A percentile compares a stretch with the other conserved stretches of the same genome.
phyloP scores from a whole-genome alignment of 2,888 invertebrate genomes.

The Campoplex capitator region DNA sequence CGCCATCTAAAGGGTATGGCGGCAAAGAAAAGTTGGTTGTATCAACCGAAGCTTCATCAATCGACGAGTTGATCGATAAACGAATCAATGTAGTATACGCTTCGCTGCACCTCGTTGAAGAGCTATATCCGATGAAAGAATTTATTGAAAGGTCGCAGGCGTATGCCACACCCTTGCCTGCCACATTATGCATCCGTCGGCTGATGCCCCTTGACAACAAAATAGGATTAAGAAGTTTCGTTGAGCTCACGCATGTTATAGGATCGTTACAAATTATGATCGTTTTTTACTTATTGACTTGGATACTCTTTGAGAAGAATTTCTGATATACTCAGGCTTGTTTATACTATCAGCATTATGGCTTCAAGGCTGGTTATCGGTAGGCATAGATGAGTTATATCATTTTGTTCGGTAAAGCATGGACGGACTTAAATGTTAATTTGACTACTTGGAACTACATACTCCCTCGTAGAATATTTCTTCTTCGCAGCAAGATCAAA shows the following conservation, averaged over 20 bases:
- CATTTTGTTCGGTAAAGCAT: conserved; percentile 77
- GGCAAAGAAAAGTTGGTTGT: conserved; percentile 43
- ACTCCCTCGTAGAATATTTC: conserved; percentile 53
- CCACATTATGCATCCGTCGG: conserved; percentile 35
- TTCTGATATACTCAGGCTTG: neutral
- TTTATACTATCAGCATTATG: neutral
- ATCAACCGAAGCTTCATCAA: conserved; percentile 46
- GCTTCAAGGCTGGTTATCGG: no score
- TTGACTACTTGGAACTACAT: conserved; percentile 37
- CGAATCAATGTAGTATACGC: neutral
- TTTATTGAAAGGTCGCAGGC: conserved; percentile 51
- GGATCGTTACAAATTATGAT: conserved; percentile 52
- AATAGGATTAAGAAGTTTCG: conserved; percentile 62
- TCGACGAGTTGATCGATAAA: conserved; percentile 57
- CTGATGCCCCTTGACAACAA: conserved; percentile 52
- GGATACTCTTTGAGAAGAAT: neutral
- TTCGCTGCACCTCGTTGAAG: conserved; percentile 52
- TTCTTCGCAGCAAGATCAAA: neutral
- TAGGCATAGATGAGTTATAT: conserved; percentile 73
- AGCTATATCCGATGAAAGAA: conserved; percentile 54
- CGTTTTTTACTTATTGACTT: conserved; percentile 11
- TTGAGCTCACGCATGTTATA: conserved; percentile 29
- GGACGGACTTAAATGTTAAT: conserved; percentile 80
- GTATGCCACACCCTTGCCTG: conserved; percentile 10
- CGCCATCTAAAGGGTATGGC: conserved; percentile 4